A percentile compares a stretch with the other conserved stretches of the same genome.
These are phyloP conservation scores for Hippasteria phrygiana DNA, from an alignment of 53 echinoderm and acorn worm species.

Conservation along the genomic window DNA sequence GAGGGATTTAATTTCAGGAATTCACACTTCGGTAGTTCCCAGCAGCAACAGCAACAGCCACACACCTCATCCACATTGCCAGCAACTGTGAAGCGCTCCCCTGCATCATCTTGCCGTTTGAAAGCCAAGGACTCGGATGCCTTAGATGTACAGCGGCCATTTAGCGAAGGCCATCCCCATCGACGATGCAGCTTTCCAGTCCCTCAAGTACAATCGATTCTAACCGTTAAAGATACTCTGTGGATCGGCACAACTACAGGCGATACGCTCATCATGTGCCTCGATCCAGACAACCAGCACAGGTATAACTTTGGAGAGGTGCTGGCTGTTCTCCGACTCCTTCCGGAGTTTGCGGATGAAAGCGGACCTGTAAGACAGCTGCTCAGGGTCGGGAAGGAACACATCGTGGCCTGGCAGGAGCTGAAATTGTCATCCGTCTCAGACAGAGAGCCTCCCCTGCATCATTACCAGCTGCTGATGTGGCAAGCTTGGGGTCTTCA, in stretches of 20 bases:
- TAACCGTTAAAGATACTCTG: constrained; percentile 64
- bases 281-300: background rate
- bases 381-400: constrained; percentile 40
- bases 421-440: background rate
- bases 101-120: background rate
- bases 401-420: constrained; percentile 51
- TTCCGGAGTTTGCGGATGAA: background rate
- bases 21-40: background rate
- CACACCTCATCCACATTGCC: background rate
- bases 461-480: constrained; percentile 54
- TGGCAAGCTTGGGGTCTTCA: constrained; percentile 67
- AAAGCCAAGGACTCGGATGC: background rate
- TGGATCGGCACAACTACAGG: constrained; percentile 67
- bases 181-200: background rate
- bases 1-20: background rate
- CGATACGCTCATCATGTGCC: constrained; percentile 32
- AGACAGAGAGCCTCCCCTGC: background rate
- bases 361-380: constrained; percentile 16
- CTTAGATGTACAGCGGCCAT: background rate
- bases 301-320: constrained; percentile 49
- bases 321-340: constrained; percentile 30
- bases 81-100: background rate
- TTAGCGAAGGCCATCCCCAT: background rate
- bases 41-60: background rate
- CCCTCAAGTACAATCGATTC: constrained; percentile 38